phyloP scores from a whole-genome alignment of 2,888 invertebrate genomes.

The Pristionchus entomophagus region DNA sequence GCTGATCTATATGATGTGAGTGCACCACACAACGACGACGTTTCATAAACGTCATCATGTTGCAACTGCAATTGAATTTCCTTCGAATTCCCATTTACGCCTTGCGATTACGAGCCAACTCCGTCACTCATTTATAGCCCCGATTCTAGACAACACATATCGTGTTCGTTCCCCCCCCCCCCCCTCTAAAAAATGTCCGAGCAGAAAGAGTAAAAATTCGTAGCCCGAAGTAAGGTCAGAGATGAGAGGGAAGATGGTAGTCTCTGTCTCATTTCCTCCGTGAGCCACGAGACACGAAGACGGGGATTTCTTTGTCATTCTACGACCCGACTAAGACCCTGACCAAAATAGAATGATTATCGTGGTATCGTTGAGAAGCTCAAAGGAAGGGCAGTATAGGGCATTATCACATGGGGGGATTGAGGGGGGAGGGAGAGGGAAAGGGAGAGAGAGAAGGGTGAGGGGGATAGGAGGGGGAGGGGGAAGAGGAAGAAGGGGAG shows the following conservation, averaged over 20 bases:
- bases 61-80: not conserved
- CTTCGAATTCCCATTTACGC: not conserved
- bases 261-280: not conserved
- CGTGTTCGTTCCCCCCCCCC: no score
- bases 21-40: not conserved
- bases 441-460: no score
- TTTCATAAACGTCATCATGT: not conserved
- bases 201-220: no score
- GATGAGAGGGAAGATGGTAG: not conserved
- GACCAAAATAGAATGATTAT: not conserved
- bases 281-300: not conserved
- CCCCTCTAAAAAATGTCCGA: no score
- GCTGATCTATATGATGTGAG: conserved; percentile 70
- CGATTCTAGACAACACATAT: no score
- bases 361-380: not conserved
- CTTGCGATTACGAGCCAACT: not conserved
- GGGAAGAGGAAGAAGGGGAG: no score
- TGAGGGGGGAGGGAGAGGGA: no score
- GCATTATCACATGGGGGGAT: no score
- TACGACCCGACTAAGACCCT: not conserved
- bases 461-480: no score
- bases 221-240: not conserved
- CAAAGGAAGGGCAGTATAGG: not conserved
- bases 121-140: not conserved
- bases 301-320: conserved; percentile 7